phyloP scores from a whole-genome alignment of 92 coral and sea anemone species.

The Bergia sp. region DNA sequence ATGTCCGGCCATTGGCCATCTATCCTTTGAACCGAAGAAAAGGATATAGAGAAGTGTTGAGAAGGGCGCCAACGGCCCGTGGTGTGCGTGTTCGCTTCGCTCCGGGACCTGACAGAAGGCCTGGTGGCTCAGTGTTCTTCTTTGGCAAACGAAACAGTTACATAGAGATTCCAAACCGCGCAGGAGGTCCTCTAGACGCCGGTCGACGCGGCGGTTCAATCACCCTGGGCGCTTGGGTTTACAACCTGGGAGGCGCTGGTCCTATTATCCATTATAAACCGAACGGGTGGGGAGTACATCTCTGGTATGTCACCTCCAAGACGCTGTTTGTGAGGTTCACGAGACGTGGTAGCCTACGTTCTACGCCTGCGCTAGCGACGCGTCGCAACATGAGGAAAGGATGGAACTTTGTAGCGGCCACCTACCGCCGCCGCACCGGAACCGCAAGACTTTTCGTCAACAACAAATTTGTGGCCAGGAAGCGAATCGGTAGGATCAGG shows the following conservation, averaged over 20 bases:
- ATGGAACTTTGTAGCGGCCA: conserved; percentile 72
- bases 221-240: conserved; percentile 66
- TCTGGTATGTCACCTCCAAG: conserved; percentile 55
- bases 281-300: conserved; percentile 68
- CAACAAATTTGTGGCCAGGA: conserved; percentile 47
- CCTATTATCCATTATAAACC: conserved; percentile 72
- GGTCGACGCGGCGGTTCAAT: conserved; percentile 51
- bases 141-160: conserved; percentile 72
- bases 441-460: conserved; percentile 62
- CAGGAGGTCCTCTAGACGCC: conserved; percentile 66
- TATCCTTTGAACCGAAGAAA: conserved; percentile 69
- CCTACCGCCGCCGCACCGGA: conserved; percentile 70
- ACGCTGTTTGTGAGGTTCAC: conserved; percentile 62
- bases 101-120: conserved; percentile 75
- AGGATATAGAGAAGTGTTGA: conserved; percentile 61
- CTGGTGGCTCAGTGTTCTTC: conserved; percentile 67
- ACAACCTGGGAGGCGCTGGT: conserved; percentile 59
- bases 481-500: conserved; percentile 63
- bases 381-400: conserved; percentile 37
- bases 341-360: conserved; percentile 57
- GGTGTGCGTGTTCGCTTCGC: conserved; percentile 58
- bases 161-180: conserved; percentile 73
- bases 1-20: conserved; percentile 66
- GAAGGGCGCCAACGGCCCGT: conserved; percentile 74
- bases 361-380: conserved; percentile 44